These are phyloP conservation scores for Actinia equina DNA, from an alignment of 64 coral and sea anemone species.

Conservation along the genomic window DNA sequence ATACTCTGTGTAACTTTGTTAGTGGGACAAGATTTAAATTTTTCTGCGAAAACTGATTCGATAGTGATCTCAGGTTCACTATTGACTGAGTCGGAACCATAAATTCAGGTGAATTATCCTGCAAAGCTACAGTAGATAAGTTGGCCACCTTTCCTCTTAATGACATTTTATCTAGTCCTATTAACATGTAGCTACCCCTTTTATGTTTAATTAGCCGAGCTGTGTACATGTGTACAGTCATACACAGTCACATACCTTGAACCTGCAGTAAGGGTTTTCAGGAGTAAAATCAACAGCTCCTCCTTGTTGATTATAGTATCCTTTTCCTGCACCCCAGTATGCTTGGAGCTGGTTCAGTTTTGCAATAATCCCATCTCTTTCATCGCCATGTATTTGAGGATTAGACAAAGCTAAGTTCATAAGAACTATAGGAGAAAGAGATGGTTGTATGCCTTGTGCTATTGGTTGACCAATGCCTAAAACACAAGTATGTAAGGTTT, in stretches of 20 bases:
- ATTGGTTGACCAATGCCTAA: constrained; percentile 16
- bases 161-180: too few relatives aligned
- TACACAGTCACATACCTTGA: constrained; percentile 48
- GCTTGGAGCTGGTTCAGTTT: constrained; percentile 91
- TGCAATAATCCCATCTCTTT: constrained; percentile 88
- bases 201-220: too few relatives aligned
- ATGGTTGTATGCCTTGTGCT: constrained; percentile 21
- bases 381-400: constrained; percentile 89
- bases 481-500: neutral
- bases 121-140: too few relatives aligned
- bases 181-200: too few relatives aligned
- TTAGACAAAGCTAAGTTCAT: constrained; percentile 70
- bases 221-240: too few relatives aligned
- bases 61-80: too few relatives aligned
- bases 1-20: too few relatives aligned
- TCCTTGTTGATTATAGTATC: constrained; percentile 80
- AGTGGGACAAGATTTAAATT: too few relatives aligned
- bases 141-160: too few relatives aligned
- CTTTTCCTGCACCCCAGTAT: constrained; percentile 88
- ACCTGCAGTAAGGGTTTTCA: constrained; percentile 89
- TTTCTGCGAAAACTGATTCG: too few relatives aligned
- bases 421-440: constrained; percentile 27
- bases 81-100: too few relatives aligned
- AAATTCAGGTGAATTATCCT: too few relatives aligned
- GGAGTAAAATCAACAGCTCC: constrained; percentile 67